A percentile compares a stretch with the other conserved stretches of the same genome.
These are phyloP conservation scores for silkworm (Bombyx mori) DNA, from an alignment of 1,140 invertebrate genomes.

Conservation along the genomic window ASM3026992v2 NC_085112.1:6272001-6272500, in stretches of 20 bases:
- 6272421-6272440: slow-evolving; percentile 12
- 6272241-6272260: not conserved
- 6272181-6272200: too few species aligned
- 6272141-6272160: too few species aligned
- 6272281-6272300: not conserved
- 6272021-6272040: too few species aligned
- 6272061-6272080: too few species aligned
- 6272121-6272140: too few species aligned
- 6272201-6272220: too few species aligned
- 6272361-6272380: slow-evolving; percentile 39
- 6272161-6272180: too few species aligned
- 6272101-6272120: too few species aligned
- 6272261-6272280: not conserved
- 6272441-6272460: slow-evolving; percentile 18
- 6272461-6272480: slow-evolving; percentile 15
- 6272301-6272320: slow-evolving; percentile 5
- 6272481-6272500: slow-evolving; percentile 13
- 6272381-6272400: slow-evolving; percentile 35
- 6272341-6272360: slow-evolving; percentile 20
- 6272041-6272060: too few species aligned
- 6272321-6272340: slow-evolving; percentile 30
- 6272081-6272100: too few species aligned
- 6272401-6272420: slow-evolving; percentile 18
- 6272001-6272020: too few species aligned
- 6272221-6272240: too few species aligned